These are phyloP conservation scores for Chelonus insularis DNA, from an alignment of 1,140 invertebrate species.

Conservation along the genomic window DNA sequence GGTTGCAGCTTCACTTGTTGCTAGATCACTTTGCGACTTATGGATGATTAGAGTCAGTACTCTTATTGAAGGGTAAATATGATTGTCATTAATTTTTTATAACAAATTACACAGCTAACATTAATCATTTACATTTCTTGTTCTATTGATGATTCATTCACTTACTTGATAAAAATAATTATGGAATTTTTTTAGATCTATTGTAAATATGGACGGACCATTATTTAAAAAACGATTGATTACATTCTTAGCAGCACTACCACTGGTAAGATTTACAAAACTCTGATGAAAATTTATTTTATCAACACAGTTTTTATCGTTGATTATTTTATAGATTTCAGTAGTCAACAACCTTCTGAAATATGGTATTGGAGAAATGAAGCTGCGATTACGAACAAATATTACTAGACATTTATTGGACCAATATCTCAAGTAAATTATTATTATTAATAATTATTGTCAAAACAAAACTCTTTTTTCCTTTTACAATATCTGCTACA, in stretches of 20 bases:
- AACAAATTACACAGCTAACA: not conserved
- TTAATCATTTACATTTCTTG: slow-evolving; percentile 10
- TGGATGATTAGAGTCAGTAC: slow-evolving; percentile 96
- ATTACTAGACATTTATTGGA: slow-evolving; percentile 85
- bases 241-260: slow-evolving; percentile 80
- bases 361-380: slow-evolving; percentile 92
- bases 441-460: too few species aligned
- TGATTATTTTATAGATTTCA: slow-evolving; percentile 78
- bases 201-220: slow-evolving; percentile 82
- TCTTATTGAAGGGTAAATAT: slow-evolving; percentile 82
- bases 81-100: too few species aligned
- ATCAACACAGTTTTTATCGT: slow-evolving; percentile 32
- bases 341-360: slow-evolving; percentile 92
- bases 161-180: too few species aligned
- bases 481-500: too few species aligned
- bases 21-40: slow-evolving; percentile 91
- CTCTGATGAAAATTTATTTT: slow-evolving; percentile 24
- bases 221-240: slow-evolving; percentile 77
- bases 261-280: slow-evolving; percentile 68
- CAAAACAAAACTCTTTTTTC: too few species aligned
- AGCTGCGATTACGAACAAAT: slow-evolving; percentile 86
- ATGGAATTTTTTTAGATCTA: slow-evolving; percentile 79
- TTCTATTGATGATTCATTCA: too few species aligned
- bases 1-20: slow-evolving; percentile 80
- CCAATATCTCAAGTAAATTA: slow-evolving; percentile 89